These are phyloP conservation scores for Forpus xanthops DNA, from an alignment of 2,797 vertebrate species.

Conservation along the genomic window DNA sequence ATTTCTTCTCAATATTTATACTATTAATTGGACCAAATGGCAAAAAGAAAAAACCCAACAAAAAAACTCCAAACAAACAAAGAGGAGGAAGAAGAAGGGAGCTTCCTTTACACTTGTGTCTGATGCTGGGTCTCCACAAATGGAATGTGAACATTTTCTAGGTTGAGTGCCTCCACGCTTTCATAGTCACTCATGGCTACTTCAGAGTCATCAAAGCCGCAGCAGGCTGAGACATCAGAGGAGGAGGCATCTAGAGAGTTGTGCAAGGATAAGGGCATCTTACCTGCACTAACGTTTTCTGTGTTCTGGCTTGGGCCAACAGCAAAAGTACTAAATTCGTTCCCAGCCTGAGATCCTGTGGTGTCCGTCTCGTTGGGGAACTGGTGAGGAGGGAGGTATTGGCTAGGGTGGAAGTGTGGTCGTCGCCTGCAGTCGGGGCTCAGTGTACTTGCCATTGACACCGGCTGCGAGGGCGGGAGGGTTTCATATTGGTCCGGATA, in stretches of 20 bases:
- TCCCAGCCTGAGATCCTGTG: constrained; percentile 64
- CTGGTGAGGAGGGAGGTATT: constrained; percentile 93
- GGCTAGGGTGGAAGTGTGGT: constrained; percentile 92
- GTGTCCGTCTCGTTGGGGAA: constrained; percentile 82
- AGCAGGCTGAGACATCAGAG: constrained; percentile 83
- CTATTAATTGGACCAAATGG: constrained; percentile 36
- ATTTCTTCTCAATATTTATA: constrained; percentile 47
- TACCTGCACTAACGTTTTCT: constrained; percentile 79
- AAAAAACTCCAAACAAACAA: neutral
- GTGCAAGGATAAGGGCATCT: constrained; percentile 79
- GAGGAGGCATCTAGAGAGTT: constrained; percentile 87
- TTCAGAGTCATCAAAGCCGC: constrained; percentile 85
- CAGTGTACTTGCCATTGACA: constrained; percentile 84
- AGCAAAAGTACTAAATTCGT: constrained; percentile 79
- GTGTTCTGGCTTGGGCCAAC: constrained; percentile 70
- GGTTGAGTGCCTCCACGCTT: constrained; percentile 84
- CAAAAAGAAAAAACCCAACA: neutral
- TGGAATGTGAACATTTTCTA: constrained; percentile 78
- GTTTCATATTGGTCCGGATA: constrained; percentile 84
- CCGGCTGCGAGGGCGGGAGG: constrained; percentile 76
- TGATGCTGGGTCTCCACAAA: constrained; percentile 89
- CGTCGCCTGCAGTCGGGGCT: constrained; percentile 81
- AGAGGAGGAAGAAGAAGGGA: neutral
- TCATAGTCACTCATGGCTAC: constrained; percentile 87
- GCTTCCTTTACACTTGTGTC: constrained; percentile 88